Evolutionary conservation across 2,113 vertebrate genomes (phyloP).

Genomic region (Zeus faber): DNA sequence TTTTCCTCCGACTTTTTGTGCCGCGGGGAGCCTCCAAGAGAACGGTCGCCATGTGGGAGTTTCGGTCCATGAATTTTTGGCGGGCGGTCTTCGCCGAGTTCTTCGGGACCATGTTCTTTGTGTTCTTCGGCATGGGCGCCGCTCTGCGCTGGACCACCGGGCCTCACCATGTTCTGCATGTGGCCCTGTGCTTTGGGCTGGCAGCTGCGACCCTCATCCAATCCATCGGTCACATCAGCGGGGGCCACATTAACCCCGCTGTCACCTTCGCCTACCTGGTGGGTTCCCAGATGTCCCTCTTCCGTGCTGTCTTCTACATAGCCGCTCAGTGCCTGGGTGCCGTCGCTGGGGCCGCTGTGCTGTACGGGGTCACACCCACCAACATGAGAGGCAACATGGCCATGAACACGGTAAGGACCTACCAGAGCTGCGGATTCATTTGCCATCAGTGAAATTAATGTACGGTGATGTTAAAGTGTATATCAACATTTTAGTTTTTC

Average conservation of each 20-base stretch:
- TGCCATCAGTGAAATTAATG: no score
- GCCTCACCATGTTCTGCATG: conserved; percentile 81
- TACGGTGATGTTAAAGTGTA: no score
- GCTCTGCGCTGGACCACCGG: conserved; percentile 86
- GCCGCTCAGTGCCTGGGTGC: conserved; percentile 87
- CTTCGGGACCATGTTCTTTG: conserved; percentile 91
- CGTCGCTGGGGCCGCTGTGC: conserved; percentile 84
- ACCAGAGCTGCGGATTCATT: no score
- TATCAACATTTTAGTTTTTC: no score
- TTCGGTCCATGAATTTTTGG: conserved; percentile 92
- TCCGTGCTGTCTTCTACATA: conserved; percentile 87
- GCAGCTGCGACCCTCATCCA: conserved; percentile 89
- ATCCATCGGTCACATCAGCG: conserved; percentile 88
- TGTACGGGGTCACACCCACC: conserved; percentile 86
- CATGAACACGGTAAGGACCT: conserved; percentile 83
- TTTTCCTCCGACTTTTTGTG: conserved; percentile 13
- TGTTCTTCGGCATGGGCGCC: conserved; percentile 89
- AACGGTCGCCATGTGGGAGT: conserved; percentile 87
- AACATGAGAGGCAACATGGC: conserved; percentile 87
- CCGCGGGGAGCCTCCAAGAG: conserved; percentile 25
- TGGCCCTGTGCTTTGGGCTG: conserved; percentile 89
- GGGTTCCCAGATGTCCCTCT: conserved; percentile 88
- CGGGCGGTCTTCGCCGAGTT: conserved; percentile 91
- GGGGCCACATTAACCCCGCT: conserved; percentile 91
- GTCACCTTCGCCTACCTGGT: conserved; percentile 90